Evolutionary conservation across 2,113 vertebrate species (phyloP), one percentile per base, ranked within the genome.

Genomic region (Tretioscincus oriximinensis): DNA sequence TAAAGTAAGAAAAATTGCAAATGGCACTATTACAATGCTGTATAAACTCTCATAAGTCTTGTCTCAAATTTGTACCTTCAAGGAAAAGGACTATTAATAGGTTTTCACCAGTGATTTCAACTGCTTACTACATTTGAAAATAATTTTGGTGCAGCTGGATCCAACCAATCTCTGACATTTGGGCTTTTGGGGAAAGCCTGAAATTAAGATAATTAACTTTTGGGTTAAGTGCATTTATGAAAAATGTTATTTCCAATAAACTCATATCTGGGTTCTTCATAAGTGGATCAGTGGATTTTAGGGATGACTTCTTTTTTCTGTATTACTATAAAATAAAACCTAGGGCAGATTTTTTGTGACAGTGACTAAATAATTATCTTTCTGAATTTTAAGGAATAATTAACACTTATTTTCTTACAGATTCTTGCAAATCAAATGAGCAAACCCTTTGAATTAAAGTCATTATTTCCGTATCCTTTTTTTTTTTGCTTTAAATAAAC

Each of bases 1-100:
- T 87, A 86, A 94, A 58, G 90, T 89, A 89, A 94, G 93, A 86
- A 90, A 79, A 86, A 93, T 84, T 83, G 87, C 76, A 88, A 93
- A 93, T 88, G 85, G 91, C 88, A 88, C 84, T 85, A 86, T 63
- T 89, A 88, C 88, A 88, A 65, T 54, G 84, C 83, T 91, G 81
- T 80, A 78, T 68, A 75, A 5, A 84, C 82, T 31, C 24, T 76
- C 66, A 67, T 63, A 70, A 73, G 75, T 65, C 41, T 63, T 28
- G 66, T 65, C 45, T 75, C 76, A 26, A 29, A 75, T 10, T n/a
- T 31, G 60, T 92, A 92, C 91, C 92, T 91, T 90, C 85, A 74
- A 88, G 85, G 74, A 74, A 76, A 60, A 84, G 66, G 88, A 85
- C 87, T 89, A 78, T 84, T 77, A 76, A 61, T 90, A 88, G 29